Conservation (phyloP, 2,113 vertebrate species). For the Tetraodon nigroviridis region DNA sequence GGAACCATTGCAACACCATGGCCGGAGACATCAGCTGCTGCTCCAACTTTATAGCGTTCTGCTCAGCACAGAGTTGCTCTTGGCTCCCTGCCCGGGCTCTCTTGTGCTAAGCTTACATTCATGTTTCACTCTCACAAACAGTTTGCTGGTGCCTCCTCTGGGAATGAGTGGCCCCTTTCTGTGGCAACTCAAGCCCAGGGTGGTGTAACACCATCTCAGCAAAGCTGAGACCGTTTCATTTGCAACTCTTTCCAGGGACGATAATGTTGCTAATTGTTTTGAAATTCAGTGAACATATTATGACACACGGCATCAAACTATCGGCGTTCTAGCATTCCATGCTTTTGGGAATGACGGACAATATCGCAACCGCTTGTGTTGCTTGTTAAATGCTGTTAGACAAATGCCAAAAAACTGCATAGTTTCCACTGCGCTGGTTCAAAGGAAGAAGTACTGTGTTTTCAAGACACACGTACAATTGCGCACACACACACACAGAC, state of each 20-base stretch:
- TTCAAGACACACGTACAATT: conserved; percentile 24
- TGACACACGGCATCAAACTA: conserved; percentile 51
- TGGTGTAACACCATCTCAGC: conserved; percentile 54
- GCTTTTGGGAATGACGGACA: conserved; percentile 55
- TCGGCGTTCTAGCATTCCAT: conserved; percentile 47
- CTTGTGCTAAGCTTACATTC: conserved; percentile 71
- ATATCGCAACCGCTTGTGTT: conserved; percentile 42
- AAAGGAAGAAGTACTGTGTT: conserved; percentile 47
- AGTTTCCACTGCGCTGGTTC: conserved; percentile 37
- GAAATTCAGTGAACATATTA: conserved; percentile 53
- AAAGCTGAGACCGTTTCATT: conserved; percentile 43
- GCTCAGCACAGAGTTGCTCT: conserved; percentile 62
- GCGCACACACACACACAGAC: conserved; percentile 12
- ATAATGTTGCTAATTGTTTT: conserved; percentile 48
- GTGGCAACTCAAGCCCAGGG: conserved; percentile 56
- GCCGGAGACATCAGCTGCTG: conserved; percentile 77
- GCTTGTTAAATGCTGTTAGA: conserved; percentile 47
- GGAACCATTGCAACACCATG: conserved; percentile 62
- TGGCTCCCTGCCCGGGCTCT: conserved; percentile 64
- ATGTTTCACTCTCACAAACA: conserved; percentile 69
- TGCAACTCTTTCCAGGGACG: conserved; percentile 41
- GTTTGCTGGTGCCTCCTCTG: conserved; percentile 55
- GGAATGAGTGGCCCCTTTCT: conserved; percentile 58
- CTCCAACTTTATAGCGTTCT: conserved; percentile 69
- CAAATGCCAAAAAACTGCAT: conserved; percentile 49